These are phyloP conservation scores for Heliconius nattereri DNA, from an alignment of 1,140 invertebrate genomes.

Conservation along the genomic window DNA sequence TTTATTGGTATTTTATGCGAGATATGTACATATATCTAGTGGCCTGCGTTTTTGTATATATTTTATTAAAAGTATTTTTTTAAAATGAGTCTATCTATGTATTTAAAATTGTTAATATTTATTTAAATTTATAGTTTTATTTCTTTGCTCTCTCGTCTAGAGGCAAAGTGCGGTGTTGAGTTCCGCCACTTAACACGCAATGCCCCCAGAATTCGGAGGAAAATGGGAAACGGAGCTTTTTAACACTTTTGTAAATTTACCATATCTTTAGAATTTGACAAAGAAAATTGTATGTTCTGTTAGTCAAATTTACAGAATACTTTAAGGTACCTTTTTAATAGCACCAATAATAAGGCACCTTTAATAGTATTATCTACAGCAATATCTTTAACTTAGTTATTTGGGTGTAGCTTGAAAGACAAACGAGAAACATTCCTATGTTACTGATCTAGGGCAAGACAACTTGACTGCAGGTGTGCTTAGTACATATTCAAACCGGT, in stretches of 20 bases:
- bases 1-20: not conserved
- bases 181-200: too few relatives aligned
- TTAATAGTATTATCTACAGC: not conserved
- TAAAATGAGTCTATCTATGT: not conserved
- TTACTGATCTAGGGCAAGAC: slow-evolving; percentile 4
- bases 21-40: not conserved
- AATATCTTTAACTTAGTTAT: not conserved
- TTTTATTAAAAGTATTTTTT: not conserved
- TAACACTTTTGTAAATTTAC: not conserved
- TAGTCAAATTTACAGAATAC: not conserved
- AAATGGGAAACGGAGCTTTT: too few relatives aligned
- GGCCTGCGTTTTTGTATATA: not conserved
- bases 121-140: too few relatives aligned
- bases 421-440: not conserved
- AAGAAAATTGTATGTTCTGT: not conserved
- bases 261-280: not conserved
- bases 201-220: too few relatives aligned
- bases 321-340: too few relatives aligned
- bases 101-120: too few relatives aligned
- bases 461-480: not conserved
- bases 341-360: too few relatives aligned
- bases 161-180: too few relatives aligned
- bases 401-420: not conserved
- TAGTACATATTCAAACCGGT: not conserved
- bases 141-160: too few relatives aligned